A percentile compares a stretch with the other conserved stretches of the same genome.
phyloP scores from a whole-genome alignment of 2,113 vertebrate genomes.

The Istiophorus platypterus region DNA sequence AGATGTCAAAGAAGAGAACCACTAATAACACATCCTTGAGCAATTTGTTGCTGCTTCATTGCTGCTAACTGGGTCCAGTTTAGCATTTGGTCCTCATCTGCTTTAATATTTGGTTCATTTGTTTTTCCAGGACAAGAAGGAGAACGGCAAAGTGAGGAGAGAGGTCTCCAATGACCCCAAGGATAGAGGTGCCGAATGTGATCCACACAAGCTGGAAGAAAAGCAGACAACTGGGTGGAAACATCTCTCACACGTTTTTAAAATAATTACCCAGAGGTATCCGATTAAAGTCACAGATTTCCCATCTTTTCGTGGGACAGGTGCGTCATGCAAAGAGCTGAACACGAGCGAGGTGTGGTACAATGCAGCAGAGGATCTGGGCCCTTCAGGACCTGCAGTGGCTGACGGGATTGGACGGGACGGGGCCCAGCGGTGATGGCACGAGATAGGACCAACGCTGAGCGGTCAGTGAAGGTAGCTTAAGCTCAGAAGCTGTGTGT shows the following conservation, averaged over 20 bases:
- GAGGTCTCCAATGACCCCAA: background rate
- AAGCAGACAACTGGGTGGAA: conserved; percentile 4
- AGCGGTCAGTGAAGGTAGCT: background rate
- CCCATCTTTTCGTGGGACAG: background rate
- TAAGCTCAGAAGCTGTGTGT: background rate
- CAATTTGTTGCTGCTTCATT: background rate
- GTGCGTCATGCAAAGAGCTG: conserved; percentile 41
- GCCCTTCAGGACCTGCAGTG: background rate
- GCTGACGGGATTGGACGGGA: background rate
- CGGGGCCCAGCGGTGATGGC: background rate
- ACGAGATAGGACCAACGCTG: background rate
- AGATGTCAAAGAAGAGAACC: background rate
- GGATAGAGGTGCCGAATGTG: background rate
- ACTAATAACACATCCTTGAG: background rate
- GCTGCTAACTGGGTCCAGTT: background rate
- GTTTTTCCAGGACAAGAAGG: background rate
- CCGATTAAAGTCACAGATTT: background rate
- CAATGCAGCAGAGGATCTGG: conserved; percentile 79
- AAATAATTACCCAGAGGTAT: background rate
- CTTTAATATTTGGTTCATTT: background rate
- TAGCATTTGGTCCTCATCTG: background rate
- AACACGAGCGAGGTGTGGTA: conserved; percentile 73
- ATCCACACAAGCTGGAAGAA: background rate
- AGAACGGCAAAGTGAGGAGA: background rate
- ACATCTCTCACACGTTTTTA: background rate